These are phyloP conservation scores for Oreotrochilus melanogaster DNA, from an alignment of 2,113 vertebrate genomes.

Conservation along the genomic window DNA sequence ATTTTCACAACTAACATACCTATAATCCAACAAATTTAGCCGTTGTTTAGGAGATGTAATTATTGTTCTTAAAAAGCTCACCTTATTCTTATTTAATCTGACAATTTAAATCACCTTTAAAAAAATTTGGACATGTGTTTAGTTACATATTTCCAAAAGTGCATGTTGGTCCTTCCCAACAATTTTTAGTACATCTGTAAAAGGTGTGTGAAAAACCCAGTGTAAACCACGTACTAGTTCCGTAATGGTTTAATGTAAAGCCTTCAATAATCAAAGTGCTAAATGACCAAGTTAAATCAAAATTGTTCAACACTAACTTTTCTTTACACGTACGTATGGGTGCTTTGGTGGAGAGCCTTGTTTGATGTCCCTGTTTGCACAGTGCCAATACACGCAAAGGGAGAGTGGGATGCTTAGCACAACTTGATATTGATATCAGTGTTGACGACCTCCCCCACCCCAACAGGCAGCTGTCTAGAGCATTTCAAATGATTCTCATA, in stretches of 20 bases:
- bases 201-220: not conserved
- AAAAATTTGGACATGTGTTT: not conserved
- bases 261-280: not conserved
- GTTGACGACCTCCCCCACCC: not conserved
- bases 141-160: not conserved
- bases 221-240: not conserved
- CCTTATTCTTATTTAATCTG: not conserved
- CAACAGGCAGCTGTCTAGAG: not conserved
- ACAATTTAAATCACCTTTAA: not conserved
- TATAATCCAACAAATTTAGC: not conserved
- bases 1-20: not conserved
- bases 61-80: not conserved
- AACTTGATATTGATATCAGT: not conserved
- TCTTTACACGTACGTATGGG: accelerated
- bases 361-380: not conserved
- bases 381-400: accelerated
- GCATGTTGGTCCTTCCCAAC: accelerated
- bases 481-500: not conserved
- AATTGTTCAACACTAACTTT: not conserved
- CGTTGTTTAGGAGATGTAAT: not conserved
- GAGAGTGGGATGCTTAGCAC: not conserved
- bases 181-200: not conserved
- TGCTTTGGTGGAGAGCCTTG: not conserved
- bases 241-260: not conserved
- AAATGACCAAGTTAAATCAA: not conserved